phyloP scores from a whole-genome alignment of 2,113 vertebrate genomes.

The Brachyhypopomus gauderio region DNA sequence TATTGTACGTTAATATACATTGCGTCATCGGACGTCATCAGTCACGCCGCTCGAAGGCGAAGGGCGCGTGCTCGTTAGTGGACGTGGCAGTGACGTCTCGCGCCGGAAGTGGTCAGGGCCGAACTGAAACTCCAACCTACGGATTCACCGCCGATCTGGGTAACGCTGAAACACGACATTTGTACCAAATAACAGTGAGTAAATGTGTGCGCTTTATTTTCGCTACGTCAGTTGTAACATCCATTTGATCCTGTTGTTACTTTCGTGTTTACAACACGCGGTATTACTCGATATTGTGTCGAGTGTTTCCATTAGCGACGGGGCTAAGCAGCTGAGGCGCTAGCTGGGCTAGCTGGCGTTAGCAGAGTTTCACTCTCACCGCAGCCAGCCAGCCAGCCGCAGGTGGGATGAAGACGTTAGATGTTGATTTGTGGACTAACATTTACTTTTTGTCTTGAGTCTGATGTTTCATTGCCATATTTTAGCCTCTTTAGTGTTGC shows the following conservation, averaged over 20 bases:
- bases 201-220: too few relatives aligned
- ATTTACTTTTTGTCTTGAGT: neutral
- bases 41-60: neutral
- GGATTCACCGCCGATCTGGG: conserved; percentile 52
- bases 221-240: neutral
- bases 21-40: conserved; percentile 17
- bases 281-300: neutral
- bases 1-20: neutral
- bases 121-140: conserved; percentile 66
- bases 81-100: conserved; percentile 79
- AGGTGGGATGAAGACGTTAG: neutral
- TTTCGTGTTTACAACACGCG: neutral
- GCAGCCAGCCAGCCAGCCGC: too few relatives aligned
- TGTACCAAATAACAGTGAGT: conserved; percentile 37
- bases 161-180: conserved; percentile 40
- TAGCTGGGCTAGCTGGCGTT: conserved; percentile 18
- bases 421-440: neutral
- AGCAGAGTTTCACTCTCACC: neutral
- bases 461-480: too few relatives aligned
- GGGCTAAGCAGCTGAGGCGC: conserved; percentile 38
- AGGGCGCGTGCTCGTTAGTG: conserved; percentile 44
- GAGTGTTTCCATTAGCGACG: conserved; percentile 15
- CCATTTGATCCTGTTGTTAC: neutral
- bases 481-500: too few relatives aligned
- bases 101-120: conserved; percentile 74